Percentiles rank a stretch among this genome's conserved stretches.
These are phyloP conservation scores for Arothron firmamentum DNA, from an alignment of 2,113 vertebrate species.

Conservation along the genomic window DNA sequence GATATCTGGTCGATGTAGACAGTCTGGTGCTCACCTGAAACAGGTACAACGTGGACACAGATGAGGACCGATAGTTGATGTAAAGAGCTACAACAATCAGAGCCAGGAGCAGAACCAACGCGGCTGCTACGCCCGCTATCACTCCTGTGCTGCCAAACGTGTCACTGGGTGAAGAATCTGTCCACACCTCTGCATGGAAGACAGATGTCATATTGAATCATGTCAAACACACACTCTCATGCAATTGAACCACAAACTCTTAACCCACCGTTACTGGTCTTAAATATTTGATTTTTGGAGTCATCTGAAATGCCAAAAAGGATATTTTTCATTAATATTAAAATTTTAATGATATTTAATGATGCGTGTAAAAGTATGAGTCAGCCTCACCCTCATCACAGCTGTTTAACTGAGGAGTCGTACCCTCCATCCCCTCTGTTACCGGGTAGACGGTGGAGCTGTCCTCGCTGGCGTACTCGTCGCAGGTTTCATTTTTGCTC, in stretches of 20 bases:
- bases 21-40: conserved; percentile 72
- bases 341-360: background rate
- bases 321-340: background rate
- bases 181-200: conserved; percentile 46
- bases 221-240: background rate
- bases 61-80: conserved; percentile 77
- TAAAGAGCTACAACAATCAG: conserved; percentile 80
- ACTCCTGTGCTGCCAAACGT: conserved; percentile 67
- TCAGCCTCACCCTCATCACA: conserved; percentile 78
- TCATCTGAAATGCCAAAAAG: conserved; percentile 72
- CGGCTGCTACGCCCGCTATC: conserved; percentile 78
- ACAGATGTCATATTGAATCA: background rate
- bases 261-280: conserved; percentile 75
- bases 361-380: background rate
- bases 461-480: conserved; percentile 74
- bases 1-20: background rate
- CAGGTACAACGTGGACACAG: conserved; percentile 75
- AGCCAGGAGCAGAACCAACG: conserved; percentile 72
- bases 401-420: conserved; percentile 56
- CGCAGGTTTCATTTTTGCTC: conserved; percentile 77
- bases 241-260: background rate
- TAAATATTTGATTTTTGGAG: conserved; percentile 75
- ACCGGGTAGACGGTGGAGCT: conserved; percentile 44
- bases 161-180: conserved; percentile 45
- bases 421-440: conserved; percentile 42